These are phyloP conservation scores for Drosophila falleni DNA, from an alignment of 2,888 invertebrate genomes.

Conservation along the genomic window DNA sequence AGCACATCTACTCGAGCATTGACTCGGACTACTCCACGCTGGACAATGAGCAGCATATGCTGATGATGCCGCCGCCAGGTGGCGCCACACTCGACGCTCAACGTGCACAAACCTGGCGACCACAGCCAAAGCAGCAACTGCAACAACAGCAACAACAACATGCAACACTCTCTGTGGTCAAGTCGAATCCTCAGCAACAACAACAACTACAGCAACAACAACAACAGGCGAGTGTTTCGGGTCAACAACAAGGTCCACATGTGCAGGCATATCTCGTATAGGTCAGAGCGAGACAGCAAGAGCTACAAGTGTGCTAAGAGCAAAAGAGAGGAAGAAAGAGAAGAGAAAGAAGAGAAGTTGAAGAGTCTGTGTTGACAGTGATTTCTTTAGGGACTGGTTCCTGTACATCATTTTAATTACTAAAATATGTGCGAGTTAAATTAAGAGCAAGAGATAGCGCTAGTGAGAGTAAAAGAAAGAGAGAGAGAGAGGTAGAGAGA, in stretches of 20 bases:
- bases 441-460: constrained; percentile 40
- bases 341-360: neutral
- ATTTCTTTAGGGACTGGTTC: constrained; percentile 83
- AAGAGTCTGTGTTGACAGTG: constrained; percentile 50
- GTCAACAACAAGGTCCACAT: constrained; percentile 85
- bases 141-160: constrained; percentile 47
- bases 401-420: constrained; percentile 81
- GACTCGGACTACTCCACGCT: constrained; percentile 91
- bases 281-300: constrained; percentile 13
- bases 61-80: constrained; percentile 80
- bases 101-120: constrained; percentile 86
- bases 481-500: neutral
- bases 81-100: constrained; percentile 38
- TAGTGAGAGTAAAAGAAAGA: neutral
- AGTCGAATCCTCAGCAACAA: constrained; percentile 40
- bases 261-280: constrained; percentile 85
- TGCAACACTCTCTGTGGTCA: constrained; percentile 60
- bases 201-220: constrained; percentile 75
- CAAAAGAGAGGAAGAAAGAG: neutral
- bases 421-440: constrained; percentile 78
- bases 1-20: constrained; percentile 95
- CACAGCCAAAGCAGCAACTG: constrained; percentile 83
- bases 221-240: constrained; percentile 65
- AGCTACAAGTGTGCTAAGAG: neutral
- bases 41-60: constrained; percentile 85